phyloP scores from a whole-genome alignment of 2,797 vertebrate genomes.

The Rhinogobio ventralis region DNA sequence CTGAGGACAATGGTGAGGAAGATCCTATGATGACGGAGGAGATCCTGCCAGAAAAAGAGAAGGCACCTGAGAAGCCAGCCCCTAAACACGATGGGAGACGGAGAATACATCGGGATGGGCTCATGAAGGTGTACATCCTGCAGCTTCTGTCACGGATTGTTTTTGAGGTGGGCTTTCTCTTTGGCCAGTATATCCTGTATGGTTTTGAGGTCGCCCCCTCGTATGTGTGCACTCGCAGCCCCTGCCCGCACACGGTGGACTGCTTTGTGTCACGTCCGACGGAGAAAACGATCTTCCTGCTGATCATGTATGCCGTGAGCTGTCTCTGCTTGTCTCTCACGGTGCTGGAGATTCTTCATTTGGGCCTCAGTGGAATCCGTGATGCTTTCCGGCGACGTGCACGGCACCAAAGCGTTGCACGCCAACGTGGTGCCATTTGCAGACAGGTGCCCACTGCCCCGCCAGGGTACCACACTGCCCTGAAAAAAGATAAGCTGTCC shows the following conservation, averaged over 20 bases:
- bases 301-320: conserved; percentile 90
- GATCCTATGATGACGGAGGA: conserved; percentile 93
- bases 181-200: conserved; percentile 90
- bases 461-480: conserved; percentile 86
- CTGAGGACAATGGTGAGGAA: conserved; percentile 89
- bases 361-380: conserved; percentile 85
- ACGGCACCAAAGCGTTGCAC: conserved; percentile 9
- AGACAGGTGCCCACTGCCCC: conserved; percentile 83
- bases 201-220: conserved; percentile 85
- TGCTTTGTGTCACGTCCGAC: conserved; percentile 93
- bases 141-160: conserved; percentile 84
- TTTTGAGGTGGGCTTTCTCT: conserved; percentile 86
- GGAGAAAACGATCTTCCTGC: conserved; percentile 92
- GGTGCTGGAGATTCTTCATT: conserved; percentile 86
- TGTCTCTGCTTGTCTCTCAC: conserved; percentile 88
- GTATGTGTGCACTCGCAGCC: conserved; percentile 86
- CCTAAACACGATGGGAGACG: conserved; percentile 86
- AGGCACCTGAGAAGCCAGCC: conserved; percentile 69
- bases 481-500: conserved; percentile 78
- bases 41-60: conserved; percentile 84
- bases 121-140: conserved; percentile 89
- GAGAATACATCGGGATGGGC: conserved; percentile 88
- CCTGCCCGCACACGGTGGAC: conserved; percentile 90
- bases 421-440: conserved; percentile 64
- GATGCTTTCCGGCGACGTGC: conserved; percentile 76